Evolutionary conservation across 53 echinoderm and acorn worm genomes (phyloP).

Genomic region (Zoroaster sp.): DNA sequence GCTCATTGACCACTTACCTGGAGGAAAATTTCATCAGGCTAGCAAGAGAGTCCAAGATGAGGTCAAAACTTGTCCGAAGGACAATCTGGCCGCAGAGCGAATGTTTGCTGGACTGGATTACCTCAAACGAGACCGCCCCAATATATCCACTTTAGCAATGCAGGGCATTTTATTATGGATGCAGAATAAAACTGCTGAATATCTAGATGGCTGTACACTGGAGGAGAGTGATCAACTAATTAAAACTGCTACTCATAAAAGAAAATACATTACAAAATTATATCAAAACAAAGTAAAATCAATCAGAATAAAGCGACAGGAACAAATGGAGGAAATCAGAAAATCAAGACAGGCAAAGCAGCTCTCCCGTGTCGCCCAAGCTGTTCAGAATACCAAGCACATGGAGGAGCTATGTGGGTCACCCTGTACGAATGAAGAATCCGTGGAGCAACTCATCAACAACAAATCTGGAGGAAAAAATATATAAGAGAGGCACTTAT

Average conservation of each 20-base stretch:
- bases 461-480: background rate
- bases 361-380: background rate
- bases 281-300: background rate
- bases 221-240: background rate
- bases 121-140: slow-evolving; percentile 54
- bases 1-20: background rate
- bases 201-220: background rate
- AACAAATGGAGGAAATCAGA: slow-evolving; percentile 29
- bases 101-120: slow-evolving; percentile 70
- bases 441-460: background rate
- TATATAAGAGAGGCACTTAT: slow-evolving; percentile 29
- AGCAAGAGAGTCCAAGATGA: background rate
- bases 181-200: background rate
- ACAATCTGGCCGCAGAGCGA: slow-evolving; percentile 7
- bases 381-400: background rate
- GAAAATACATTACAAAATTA: background rate
- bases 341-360: slow-evolving; percentile 12
- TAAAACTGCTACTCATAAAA: background rate
- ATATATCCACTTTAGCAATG: slow-evolving; percentile 25
- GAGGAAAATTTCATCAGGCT: background rate
- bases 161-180: no score
- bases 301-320: slow-evolving; percentile 1
- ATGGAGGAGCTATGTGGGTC: background rate
- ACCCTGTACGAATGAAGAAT: background rate
- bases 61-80: background rate